Base-by-base conservation (phyloP, 2,888 invertebrate species). In the Lithophane semibrunnea region DNA sequence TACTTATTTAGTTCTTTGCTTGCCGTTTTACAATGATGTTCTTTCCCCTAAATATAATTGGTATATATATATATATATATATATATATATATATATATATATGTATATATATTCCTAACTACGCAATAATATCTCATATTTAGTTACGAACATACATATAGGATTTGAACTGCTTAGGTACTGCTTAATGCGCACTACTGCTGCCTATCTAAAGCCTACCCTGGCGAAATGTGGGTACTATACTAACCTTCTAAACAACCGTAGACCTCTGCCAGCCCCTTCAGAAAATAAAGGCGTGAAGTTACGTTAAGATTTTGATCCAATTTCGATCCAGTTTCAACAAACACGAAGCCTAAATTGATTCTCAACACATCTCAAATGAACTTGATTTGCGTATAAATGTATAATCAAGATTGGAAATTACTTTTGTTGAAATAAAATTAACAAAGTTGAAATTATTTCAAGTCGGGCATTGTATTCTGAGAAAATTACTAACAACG, bases 361-460 rank as follows among this genome's bases (percentile, higher is more conserved):
- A 78, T 49, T 49, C 56, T 61, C n/a, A 63, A 69, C 60, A 77
- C 75, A 74, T 84, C 42, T 13, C 52, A 77, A 84, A 73, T 67
- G 42, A 64, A 71, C 60, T 78, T 70, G 73, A 73, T 70, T 79
- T 54, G 21, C 18, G 64, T 76, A 80, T 79, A 77, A 70, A 80
- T 69, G 47, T 79, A 61, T 75, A 81, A 85, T 84, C 82, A 75
- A 69, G 52, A 82, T 71, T 64, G 69, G 10, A 64, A 86, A 85
- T 86, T 63, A 80, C 75, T 84, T 82, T 72, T 56, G 72, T 64
- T 54, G 44, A 73, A 86, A 79, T 77, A 70, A 64, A 58, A 87
- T 81, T 76, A 84, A 77, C 72, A 63, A 87, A 87, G 77, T 83
- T 87, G 13, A 66, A 77, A 76, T 76, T 66, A 79, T 79, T 75